Evolutionary conservation across 2,888 invertebrate genomes (phyloP).

Genomic region (Eristalinus sepulchralis): DNA sequence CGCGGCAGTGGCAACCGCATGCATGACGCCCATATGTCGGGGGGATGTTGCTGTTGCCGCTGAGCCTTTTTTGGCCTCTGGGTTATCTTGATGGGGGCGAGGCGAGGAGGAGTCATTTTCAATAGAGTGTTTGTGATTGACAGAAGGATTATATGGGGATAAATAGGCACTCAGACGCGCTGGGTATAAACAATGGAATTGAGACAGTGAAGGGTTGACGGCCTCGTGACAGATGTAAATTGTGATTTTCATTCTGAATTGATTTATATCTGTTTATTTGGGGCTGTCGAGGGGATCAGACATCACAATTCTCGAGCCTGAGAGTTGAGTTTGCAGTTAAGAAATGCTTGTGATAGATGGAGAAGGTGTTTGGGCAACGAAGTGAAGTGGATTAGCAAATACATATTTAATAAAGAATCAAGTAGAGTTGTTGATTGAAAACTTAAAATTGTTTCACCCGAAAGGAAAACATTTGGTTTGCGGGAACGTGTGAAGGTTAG

Average conservation of each 20-base stretch:
- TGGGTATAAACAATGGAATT: slow-evolving; percentile 32
- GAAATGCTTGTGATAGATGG: too few relatives aligned
- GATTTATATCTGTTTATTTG: slow-evolving; percentile 9
- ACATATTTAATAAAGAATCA: too few relatives aligned
- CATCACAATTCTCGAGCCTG: background rate
- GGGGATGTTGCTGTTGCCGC: slow-evolving; percentile 20
- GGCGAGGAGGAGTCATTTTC: slow-evolving; percentile 17
- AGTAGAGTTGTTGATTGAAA: too few relatives aligned
- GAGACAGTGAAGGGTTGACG: slow-evolving; percentile 23
- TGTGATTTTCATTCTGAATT: slow-evolving; percentile 15
- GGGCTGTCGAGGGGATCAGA: background rate
- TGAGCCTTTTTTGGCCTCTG: slow-evolving; percentile 20
- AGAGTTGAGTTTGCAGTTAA: background rate
- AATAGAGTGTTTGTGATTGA: slow-evolving; percentile 49
- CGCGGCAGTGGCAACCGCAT: slow-evolving; percentile 17
- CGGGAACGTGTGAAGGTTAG: too few relatives aligned
- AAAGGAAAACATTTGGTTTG: too few relatives aligned
- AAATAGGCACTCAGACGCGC: slow-evolving; percentile 1
- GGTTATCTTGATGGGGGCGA: background rate
- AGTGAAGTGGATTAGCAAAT: too few relatives aligned
- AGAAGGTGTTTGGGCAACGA: too few relatives aligned
- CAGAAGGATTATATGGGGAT: slow-evolving; percentile 22
- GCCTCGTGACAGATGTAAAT: slow-evolving; percentile 17
- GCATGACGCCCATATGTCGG: slow-evolving; percentile 32
- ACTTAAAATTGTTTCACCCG: too few relatives aligned